Evolutionary conservation across 2,113 vertebrate genomes (phyloP).

Genomic region (Urocynchramus pylzowi): DNA sequence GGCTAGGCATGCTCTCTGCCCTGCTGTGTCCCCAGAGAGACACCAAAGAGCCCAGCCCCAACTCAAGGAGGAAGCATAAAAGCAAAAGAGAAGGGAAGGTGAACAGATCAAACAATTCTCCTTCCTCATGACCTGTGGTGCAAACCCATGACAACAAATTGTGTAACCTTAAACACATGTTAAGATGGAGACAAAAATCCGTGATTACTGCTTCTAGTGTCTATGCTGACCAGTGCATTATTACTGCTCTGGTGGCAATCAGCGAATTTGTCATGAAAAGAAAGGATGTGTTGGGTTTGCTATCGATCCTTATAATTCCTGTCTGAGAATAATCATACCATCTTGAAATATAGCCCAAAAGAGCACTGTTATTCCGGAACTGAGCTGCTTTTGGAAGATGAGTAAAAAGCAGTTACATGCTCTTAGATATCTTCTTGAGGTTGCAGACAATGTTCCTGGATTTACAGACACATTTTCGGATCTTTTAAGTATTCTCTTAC

Average conservation of each 20-base stretch:
- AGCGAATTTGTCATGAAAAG: neutral
- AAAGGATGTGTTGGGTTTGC: neutral
- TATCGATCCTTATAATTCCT: neutral
- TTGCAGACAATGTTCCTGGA: neutral
- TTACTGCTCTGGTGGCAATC: neutral
- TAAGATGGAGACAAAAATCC: neutral
- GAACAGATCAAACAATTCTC: neutral
- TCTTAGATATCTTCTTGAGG: neutral
- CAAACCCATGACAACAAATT: neutral
- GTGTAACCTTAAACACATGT: neutral
- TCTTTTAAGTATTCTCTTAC: neutral
- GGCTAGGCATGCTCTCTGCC: neutral
- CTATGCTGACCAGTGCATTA: neutral
- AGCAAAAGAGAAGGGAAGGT: neutral
- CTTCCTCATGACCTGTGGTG: neutral
- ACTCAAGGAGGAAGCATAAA: neutral
- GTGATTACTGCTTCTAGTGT: neutral
- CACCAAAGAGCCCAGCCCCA: neutral
- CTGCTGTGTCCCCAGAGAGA: neutral
- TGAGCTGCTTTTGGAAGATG: constrained; percentile 1
- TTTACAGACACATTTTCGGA: constrained; percentile 1
- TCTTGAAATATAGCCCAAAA: neutral
- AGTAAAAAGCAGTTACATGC: neutral
- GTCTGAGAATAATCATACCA: neutral
- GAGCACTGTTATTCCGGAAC: neutral